Percentiles rank a stretch among this genome's conserved stretches.
Evolutionary conservation across 2,797 vertebrate species (phyloP).

Genomic region (Hydrophis major): DNA sequence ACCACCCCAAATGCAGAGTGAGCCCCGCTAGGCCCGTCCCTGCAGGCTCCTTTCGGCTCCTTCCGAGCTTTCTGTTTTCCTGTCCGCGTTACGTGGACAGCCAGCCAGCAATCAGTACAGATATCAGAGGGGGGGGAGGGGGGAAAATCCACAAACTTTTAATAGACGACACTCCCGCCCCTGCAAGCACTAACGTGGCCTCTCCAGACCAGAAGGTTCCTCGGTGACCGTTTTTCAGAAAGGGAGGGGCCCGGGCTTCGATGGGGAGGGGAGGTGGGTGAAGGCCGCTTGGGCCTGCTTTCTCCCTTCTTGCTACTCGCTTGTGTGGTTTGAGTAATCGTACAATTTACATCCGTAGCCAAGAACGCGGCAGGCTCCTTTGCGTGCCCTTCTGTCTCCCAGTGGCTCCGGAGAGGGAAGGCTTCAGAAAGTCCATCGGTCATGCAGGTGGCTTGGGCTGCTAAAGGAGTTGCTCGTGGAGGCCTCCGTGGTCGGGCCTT

Average conservation of each 20-base stretch:
- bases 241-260: not conserved
- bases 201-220: not conserved
- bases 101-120: not conserved
- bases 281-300: not conserved
- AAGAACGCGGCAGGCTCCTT: conserved; percentile 17
- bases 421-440: conserved; percentile 93
- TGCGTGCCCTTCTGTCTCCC: conserved; percentile 38
- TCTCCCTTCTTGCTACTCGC: not conserved
- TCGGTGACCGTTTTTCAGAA: not conserved
- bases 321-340: conserved; percentile 46
- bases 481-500: conserved; percentile 74
- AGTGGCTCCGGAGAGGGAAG: not conserved
- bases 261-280: rapidly evolving
- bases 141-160: no score
- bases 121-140: no score
- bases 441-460: conserved; percentile 84
- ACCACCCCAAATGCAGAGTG: not conserved
- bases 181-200: not conserved
- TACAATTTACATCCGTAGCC: conserved; percentile 56
- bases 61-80: not conserved
- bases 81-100: not conserved
- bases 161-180: no score
- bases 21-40: no score
- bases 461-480: conserved; percentile 76
- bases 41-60: not conserved